Base-by-base conservation (phyloP, 2,113 vertebrate genomes). In the Plecturocebus donacophilus region DNA sequence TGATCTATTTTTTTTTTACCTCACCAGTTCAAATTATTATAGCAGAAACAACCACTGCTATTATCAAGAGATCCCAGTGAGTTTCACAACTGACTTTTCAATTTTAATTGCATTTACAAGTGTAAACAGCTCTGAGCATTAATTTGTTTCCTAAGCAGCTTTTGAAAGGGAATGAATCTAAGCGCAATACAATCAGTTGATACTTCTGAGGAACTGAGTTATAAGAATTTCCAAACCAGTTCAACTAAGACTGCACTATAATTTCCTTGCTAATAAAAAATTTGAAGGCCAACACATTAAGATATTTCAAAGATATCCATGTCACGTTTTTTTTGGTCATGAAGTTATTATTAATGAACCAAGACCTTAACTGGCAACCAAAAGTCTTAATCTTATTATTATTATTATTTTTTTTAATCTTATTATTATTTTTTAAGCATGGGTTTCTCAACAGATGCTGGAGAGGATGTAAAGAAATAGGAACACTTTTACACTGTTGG, bases 61-160 rank as follows among this genome's bases (percentile, higher is more conserved):
- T 97, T 83, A 96, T 81, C 20, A 94, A 64, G 17, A 35, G 32
- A 95, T 92, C 58, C 40, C 66, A 95, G 38, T 42, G 87, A 95
- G 87, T 97, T 58, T 96, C 47, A 45, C 93, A 93, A 23, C 1
- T 35, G 68, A 92, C 85, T 95, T 94, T 58, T 58, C 90, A n/a
- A 80, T 96, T 97, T 95, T 2, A 0, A 93, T 49, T 93, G 54
- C 8, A 92, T 97, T 96, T 97, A 88, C 8, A 98, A 49, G 20
- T 25, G 38, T 77, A 93, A 95, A 97, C 32, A 91, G 52, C 75
- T 94, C n/a, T 94, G 66, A 98, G 88, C 6, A 96, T 87, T 58
- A 64, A 79, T 89, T 87, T 93, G 71, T 95, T 95, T 97, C 35
- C 88, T 86, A 38, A 92, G 87, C 16, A 97, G 71, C 17, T 92